These are phyloP conservation scores for Cantharis rustica DNA, from an alignment of 2,888 invertebrate species.

Conservation along the genomic window DNA sequence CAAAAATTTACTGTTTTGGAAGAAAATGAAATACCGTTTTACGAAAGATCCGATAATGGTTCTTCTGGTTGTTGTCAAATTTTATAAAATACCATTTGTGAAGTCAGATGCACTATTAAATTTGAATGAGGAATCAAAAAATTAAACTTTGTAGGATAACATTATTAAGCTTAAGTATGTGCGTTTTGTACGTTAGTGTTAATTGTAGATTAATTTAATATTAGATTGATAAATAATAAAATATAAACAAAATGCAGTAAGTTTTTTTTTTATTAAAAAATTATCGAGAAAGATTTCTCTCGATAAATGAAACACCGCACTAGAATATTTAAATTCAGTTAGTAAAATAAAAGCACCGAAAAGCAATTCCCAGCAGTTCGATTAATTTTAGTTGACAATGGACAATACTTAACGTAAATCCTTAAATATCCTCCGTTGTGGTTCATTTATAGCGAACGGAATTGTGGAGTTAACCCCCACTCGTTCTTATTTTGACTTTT, in stretches of 20 bases:
- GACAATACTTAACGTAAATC: conserved; percentile 13
- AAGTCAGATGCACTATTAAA: neutral
- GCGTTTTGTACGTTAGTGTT: conserved; percentile 76
- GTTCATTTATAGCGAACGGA: conserved; percentile 15
- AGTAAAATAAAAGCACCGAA: neutral
- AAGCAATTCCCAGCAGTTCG: neutral
- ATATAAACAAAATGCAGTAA: too few species aligned
- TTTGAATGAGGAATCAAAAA: neutral
- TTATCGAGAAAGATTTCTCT: too few species aligned
- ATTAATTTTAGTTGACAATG: conserved; percentile 8
- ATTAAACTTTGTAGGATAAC: conserved; percentile 69
- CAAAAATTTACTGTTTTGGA: neutral
- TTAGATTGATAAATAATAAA: too few species aligned
- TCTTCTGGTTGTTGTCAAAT: neutral
- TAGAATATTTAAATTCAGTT: neutral
- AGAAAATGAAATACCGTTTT: neutral
- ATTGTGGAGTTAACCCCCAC: conserved; percentile 19
- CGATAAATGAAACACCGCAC: neutral
- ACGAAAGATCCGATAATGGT: neutral
- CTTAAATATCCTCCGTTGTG: conserved; percentile 18
- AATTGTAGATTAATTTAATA: too few species aligned
- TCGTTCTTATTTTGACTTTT: conserved; percentile 21
- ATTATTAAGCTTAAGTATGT: conserved; percentile 78
- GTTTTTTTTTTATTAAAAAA: too few species aligned
- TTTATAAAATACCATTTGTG: neutral